Base-by-base conservation (phyloP, 2,888 invertebrate genomes). In the Byasa hedistus region DNA sequence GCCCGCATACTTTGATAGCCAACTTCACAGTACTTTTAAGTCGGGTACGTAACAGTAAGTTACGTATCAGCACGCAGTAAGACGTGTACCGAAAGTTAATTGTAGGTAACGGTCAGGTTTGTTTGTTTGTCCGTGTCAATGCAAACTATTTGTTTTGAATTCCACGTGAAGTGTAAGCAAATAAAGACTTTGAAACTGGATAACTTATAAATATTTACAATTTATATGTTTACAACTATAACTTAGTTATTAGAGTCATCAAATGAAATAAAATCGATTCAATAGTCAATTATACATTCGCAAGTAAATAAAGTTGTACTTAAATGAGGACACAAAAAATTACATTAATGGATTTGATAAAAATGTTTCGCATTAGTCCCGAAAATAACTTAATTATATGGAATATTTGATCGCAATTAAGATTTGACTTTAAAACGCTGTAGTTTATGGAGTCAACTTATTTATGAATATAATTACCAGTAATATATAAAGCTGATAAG, bases 1-100 rank as follows among this genome's bases (percentile, higher is more conserved):
- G 4, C 32, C 4, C 4, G 32, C 32, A 36, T 36, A 36, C 32
- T 36, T 36, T 36, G 32, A 36, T 36, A 48, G n/a, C 7, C n/a
- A n/a, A 48, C 48, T 48, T 19, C 12, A 48, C 48, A n/a, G 19
- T 48, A 5, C 48, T 48, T 48, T 48, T 12, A 48, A 51, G 48
- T 17, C n/a, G 23, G n/a, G 63, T 68, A 57, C 39, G 48, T 60
- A 63, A 65, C 48, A 66, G 52, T 66, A 56, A 59, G 64, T 62
- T 63, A 64, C 59, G 55, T 63, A 57, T 57, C 65, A 60, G 61
- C 64, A 67, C 66, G 65, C 48, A 61, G 57, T 63, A 19, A 70
- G 62, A 68, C 73, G 73, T 73, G 73, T 63, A 24, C 65, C 51
- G 73, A 69, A 73, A 66, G 27, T 52, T 60, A 70, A 74, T 72